Evolutionary conservation across 2,797 vertebrate genomes (phyloP), one percentile per base, ranked within the genome.

Genomic region (Neomorphus geoffroyi): DNA sequence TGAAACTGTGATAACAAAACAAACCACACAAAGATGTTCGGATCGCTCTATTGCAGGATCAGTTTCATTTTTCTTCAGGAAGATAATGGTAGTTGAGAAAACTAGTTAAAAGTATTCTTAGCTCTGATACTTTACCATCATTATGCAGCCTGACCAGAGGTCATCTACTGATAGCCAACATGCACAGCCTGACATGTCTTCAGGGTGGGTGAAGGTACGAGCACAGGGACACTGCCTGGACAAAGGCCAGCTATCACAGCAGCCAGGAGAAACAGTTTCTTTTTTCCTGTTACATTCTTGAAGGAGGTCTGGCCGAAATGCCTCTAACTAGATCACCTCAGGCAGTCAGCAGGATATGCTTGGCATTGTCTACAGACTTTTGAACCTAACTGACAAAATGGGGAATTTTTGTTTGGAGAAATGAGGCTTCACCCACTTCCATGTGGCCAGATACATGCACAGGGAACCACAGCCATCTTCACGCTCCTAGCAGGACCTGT

Each of bases 11-110:
- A 33, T 43, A 92, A 39, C 48, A 80, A 80, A 80, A 77, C 45
- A 57, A 94, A 71, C 6, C 37, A 48, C 27, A 27, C 12, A 15
- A 37, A 67, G 28, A 67, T 2, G 1, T 58, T 62, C 74, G 2
- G 18, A 57, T 37, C 0, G 0, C 22, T 58, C 33, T 67, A 5
- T 11, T 3, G 3, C 5, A 78, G 45, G 37, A 23, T 60, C 17
- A 57, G 70, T 43, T 85, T 46, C 3, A 50, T 46, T 93, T 80
- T 80, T 74, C 33, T 91, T 77, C 57, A 80, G 1, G 4, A 89
- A 80, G 37, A 41, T 78, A 81, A 26, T 3, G 12, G 33, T 10
- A 24, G 30, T 14, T 78, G 45, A 74, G 30, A 86, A 91, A 71
- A 87, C 13, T 18, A 67, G 18, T 73, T 37, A 51, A 46, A 93